Conservation (phyloP, 2,797 vertebrate species). For the Phoxinus dragarum region DNA sequence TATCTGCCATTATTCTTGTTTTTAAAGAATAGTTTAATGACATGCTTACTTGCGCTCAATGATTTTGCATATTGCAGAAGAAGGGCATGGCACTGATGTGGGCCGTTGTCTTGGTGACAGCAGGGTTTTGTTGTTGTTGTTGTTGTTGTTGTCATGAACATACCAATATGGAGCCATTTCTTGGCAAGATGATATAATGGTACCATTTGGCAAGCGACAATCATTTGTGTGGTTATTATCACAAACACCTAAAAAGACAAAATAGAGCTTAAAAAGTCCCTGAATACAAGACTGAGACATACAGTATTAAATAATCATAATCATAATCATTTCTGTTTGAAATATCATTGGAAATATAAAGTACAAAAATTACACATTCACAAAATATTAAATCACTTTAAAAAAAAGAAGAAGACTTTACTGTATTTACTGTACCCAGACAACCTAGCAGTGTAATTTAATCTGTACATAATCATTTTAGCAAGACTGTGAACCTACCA, state of each 20-base stretch:
- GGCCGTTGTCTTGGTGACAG: neutral
- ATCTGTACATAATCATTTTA: neutral
- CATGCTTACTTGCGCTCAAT: slow-evolving; percentile 67
- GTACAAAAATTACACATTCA: neutral
- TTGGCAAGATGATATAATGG: slow-evolving; percentile 75
- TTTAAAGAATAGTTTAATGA: neutral
- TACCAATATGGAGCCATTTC: slow-evolving; percentile 83
- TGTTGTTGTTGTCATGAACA: slow-evolving; percentile 70
- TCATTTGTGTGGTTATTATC: slow-evolving; percentile 84
- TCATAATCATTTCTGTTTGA: neutral
- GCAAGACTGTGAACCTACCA: slow-evolving; percentile 71
- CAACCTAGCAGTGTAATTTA: neutral
- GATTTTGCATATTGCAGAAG: slow-evolving; percentile 67
- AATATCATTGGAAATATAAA: neutral
- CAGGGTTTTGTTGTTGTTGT: slow-evolving; percentile 68
- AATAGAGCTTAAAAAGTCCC: neutral
- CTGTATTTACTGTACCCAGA: neutral
- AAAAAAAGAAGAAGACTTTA: neutral
- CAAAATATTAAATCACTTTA: neutral
- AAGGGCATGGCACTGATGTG: slow-evolving; percentile 25
- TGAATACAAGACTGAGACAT: neutral
- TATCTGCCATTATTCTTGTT: neutral
- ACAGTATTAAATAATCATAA: neutral
- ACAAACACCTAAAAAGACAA: slow-evolving; percentile 80
- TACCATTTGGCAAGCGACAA: slow-evolving; percentile 80